Evolutionary conservation across 2,113 vertebrate genomes (phyloP).

Genomic region (Dolichotis patagonum): DNA sequence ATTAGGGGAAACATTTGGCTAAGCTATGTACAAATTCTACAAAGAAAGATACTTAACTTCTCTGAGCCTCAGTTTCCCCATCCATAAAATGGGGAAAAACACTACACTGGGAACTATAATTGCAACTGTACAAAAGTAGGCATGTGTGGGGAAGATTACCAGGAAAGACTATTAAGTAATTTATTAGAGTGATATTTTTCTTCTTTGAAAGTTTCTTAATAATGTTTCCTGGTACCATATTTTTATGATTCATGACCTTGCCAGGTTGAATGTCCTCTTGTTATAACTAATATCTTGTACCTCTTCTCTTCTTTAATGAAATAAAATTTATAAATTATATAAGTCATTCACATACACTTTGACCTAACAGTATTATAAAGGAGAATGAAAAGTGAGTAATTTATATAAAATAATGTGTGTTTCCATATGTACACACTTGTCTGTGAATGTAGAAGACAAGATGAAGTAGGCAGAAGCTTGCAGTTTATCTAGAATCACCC

Average conservation of each 20-base stretch:
- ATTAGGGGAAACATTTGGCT: not conserved
- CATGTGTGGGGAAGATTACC: not conserved
- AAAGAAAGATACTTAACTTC: not conserved
- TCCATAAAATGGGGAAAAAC: not conserved
- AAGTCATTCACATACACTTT: not conserved
- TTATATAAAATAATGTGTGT: not conserved
- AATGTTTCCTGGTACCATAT: not conserved
- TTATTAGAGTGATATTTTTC: not conserved
- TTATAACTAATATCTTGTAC: conserved; percentile 44
- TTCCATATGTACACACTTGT: not conserved
- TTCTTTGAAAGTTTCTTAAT: not conserved
- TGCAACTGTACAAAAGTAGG: not conserved
- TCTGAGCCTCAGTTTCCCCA: not conserved
- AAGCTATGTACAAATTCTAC: not conserved
- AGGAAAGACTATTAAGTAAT: not conserved
- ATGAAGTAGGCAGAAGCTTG: not conserved
- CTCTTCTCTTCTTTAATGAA: not conserved
- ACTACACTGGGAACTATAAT: not conserved
- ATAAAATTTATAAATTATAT: conserved; percentile 38
- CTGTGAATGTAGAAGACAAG: not conserved
- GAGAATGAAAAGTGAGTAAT: not conserved
- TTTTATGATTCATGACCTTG: not conserved
- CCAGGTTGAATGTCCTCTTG: not conserved
- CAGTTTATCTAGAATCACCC: accelerated
- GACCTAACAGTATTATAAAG: not conserved